Percentiles rank a stretch among this genome's conserved stretches.
Evolutionary conservation across 2,113 vertebrate genomes (phyloP).

Genomic region (Boulengeromyrus knoepffleri): DNA sequence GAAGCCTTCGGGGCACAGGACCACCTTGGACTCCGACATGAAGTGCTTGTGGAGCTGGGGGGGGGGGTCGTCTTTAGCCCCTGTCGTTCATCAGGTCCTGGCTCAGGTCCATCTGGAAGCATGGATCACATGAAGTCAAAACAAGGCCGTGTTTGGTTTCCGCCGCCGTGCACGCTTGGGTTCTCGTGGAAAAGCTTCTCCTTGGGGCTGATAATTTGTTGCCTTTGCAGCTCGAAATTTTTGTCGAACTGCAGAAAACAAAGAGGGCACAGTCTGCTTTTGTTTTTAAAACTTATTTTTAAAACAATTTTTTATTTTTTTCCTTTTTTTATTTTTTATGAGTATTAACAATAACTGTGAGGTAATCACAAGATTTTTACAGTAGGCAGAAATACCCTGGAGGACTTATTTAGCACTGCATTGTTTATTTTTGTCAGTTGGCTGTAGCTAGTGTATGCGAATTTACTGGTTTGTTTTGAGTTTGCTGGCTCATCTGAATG

Average conservation of each 20-base stretch:
- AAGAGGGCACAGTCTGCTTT: neutral
- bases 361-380: neutral
- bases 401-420: neutral
- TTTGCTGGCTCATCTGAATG: neutral
- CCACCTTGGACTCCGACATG: neutral
- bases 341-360: neutral
- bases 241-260: neutral
- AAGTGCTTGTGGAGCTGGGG: neutral
- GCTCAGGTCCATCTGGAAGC: slow-evolving; percentile 14
- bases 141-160: slow-evolving; percentile 21
- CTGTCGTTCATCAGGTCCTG: slow-evolving; percentile 12
- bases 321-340: neutral
- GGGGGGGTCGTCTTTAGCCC: neutral
- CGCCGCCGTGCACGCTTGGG: neutral
- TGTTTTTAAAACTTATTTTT: neutral
- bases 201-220: neutral
- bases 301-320: neutral
- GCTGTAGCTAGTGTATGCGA: neutral
- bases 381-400: neutral
- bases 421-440: neutral
- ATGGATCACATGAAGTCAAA: slow-evolving; percentile 21
- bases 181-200: neutral
- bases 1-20: neutral
- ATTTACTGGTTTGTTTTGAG: neutral
- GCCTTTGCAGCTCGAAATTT: neutral